phyloP scores from a whole-genome alignment of 1,140 invertebrate genomes.

The Forficula auricularia region DNA sequence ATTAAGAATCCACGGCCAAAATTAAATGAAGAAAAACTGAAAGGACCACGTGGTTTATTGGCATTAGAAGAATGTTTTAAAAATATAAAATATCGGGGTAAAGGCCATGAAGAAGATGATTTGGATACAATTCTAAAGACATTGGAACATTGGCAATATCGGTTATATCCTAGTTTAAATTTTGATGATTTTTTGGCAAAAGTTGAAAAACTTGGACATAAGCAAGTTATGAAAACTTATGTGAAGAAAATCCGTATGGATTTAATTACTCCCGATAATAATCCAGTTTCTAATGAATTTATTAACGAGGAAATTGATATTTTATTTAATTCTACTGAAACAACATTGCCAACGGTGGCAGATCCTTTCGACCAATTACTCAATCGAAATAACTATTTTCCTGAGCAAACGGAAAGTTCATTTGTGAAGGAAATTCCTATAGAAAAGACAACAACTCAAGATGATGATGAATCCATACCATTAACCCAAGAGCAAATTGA shows the following conservation, averaged over 20 bases:
- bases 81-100: slow-evolving; percentile 66
- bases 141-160: slow-evolving; percentile 81
- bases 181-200: slow-evolving; percentile 72
- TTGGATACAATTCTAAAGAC: slow-evolving; percentile 60
- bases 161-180: slow-evolving; percentile 69
- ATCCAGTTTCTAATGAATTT: slow-evolving; percentile 17
- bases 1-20: slow-evolving; percentile 49
- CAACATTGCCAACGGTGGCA: slow-evolving; percentile 16
- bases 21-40: slow-evolving; percentile 49
- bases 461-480: no score
- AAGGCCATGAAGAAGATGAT: slow-evolving; percentile 69
- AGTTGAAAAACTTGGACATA: slow-evolving; percentile 61
- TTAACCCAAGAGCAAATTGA: no score
- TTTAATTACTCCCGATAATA: slow-evolving; percentile 26
- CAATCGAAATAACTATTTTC: no score
- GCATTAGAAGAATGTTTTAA: slow-evolving; percentile 61
- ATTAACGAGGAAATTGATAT: slow-evolving; percentile 20
- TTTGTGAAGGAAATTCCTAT: no score
- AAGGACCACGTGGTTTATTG: slow-evolving; percentile 57
- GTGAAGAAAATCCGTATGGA: slow-evolving; percentile 42
- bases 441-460: no score
- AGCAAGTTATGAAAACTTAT: slow-evolving; percentile 42
- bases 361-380: slow-evolving; percentile 34
- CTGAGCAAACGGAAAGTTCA: no score
- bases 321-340: slow-evolving; percentile 12